phyloP scores from a whole-genome alignment of 2,113 vertebrate species.

The Glareola pratincola region DNA sequence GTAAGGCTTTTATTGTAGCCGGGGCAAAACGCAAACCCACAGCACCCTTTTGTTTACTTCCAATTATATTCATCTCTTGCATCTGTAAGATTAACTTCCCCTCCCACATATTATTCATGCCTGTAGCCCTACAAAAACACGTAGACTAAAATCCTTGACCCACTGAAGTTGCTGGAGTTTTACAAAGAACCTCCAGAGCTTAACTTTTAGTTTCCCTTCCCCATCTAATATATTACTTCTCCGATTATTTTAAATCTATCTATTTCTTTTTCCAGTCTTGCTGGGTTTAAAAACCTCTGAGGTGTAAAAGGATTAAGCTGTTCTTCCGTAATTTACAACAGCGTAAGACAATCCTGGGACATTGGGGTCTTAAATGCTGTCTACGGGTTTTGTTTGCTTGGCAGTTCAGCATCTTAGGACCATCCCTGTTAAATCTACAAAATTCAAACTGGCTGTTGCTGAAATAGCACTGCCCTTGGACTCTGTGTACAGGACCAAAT shows the following conservation, averaged over 20 bases:
- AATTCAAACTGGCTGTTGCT: background rate
- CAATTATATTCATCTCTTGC: background rate
- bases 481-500: background rate
- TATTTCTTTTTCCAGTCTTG: background rate
- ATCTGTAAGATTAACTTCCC: background rate
- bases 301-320: background rate
- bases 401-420: background rate
- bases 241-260: background rate
- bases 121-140: background rate
- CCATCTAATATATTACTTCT: background rate
- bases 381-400: background rate
- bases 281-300: background rate
- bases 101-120: background rate
- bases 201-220: background rate
- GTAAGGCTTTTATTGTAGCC: background rate
- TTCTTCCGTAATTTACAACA: background rate
- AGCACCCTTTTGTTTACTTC: background rate
- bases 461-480: background rate
- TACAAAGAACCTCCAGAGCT: background rate
- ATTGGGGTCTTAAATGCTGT: background rate
- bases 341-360: background rate
- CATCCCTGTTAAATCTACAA: background rate
- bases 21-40: background rate
- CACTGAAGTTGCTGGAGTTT: background rate
- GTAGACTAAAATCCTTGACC: background rate